Conservation (phyloP, 2,797 vertebrate genomes). For the Hapalemur alaotrensis region DNA sequence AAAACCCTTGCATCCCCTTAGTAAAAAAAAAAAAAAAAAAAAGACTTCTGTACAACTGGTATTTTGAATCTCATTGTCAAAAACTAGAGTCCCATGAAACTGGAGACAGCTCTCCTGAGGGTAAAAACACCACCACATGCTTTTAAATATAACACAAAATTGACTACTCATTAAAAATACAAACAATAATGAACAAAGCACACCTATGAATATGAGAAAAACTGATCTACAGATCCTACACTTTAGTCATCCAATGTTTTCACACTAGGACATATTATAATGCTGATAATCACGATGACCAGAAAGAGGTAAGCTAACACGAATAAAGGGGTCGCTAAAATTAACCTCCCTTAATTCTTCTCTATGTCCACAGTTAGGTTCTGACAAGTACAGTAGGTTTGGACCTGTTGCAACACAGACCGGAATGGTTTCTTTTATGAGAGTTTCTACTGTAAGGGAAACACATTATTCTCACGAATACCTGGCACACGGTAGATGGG, state of each 20-base stretch:
- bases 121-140: not conserved
- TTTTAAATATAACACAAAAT: not conserved
- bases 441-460: not conserved
- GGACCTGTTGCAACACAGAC: rapidly evolving
- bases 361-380: not conserved
- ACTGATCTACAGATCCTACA: rapidly evolving
- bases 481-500: not conserved
- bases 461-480: not conserved
- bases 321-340: not conserved
- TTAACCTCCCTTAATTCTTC: not conserved
- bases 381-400: not conserved
- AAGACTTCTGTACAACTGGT: not conserved
- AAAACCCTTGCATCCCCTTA: not conserved
- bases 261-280: no score
- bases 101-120: not conserved
- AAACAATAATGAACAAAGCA: not conserved
- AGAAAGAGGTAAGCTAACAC: no score
- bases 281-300: not conserved
- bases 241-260: not conserved
- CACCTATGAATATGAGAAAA: not conserved
- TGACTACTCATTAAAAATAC: not conserved
- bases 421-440: not conserved
- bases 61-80: not conserved
- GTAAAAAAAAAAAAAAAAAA: not conserved
- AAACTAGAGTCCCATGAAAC: not conserved